Conservation (phyloP, 2,797 vertebrate genomes). For the Hylomyscus alleni region DNA sequence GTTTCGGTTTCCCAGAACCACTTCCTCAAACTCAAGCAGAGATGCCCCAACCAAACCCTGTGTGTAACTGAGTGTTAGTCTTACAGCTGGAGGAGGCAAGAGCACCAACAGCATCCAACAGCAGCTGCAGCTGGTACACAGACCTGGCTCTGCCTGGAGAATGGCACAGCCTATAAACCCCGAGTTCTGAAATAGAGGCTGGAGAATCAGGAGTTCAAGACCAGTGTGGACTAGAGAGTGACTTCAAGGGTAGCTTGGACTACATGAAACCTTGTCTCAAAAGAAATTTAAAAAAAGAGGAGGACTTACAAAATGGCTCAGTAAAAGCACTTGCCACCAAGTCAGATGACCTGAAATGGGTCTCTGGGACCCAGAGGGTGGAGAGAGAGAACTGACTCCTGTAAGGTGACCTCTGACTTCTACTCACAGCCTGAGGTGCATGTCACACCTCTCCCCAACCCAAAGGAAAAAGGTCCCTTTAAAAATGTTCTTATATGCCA, state of each 20-base stretch:
- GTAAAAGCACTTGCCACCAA: background rate
- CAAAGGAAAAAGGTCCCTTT: background rate
- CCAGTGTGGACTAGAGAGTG: background rate
- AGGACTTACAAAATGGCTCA: background rate
- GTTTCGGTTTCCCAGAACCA: conserved; percentile 69
- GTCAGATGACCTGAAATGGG: background rate
- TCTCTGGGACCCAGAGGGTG: background rate
- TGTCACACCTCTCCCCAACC: background rate
- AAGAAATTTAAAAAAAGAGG: background rate
- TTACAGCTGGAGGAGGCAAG: background rate
- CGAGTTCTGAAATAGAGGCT: background rate
- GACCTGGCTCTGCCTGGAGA: background rate
- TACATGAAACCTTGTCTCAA: background rate
- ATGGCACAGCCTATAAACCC: too few relatives aligned
- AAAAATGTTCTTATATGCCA: background rate
- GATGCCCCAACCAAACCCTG: background rate
- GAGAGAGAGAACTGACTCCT: background rate
- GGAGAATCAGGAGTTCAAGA: background rate
- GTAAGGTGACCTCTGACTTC: background rate
- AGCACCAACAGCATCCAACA: background rate
- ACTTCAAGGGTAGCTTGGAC: background rate
- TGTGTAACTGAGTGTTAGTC: background rate
- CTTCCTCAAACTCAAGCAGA: conserved; percentile 50
- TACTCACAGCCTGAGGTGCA: too few relatives aligned
- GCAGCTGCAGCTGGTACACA: background rate